Evolutionary conservation across 2,113 vertebrate genomes (phyloP), one percentile per base, ranked within the genome.

Genomic region (Cryptotis parvus): DNA sequence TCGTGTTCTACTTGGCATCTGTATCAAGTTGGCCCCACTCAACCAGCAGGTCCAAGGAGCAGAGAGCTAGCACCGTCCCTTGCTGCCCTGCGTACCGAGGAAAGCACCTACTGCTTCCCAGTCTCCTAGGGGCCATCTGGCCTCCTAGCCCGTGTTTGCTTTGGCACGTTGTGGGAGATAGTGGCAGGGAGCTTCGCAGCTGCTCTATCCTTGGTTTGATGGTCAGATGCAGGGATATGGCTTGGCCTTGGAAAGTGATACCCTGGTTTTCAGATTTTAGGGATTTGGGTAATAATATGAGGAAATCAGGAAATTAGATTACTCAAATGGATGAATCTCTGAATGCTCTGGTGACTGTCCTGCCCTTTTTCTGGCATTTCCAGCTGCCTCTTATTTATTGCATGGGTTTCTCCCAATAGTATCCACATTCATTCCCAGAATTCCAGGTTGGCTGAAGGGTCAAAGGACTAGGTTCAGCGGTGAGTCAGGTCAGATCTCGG

Each of bases 331-430:
- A 87, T 39, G 90, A 55, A 68, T 41, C 29, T 26, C 68, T 66
- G 61, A 55, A 74, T 87, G 26, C 76, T 91, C 84, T 92, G 33
- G 73, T 22, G 33, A 69, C 39, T 86, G 58, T 39, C 39, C 31
- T 63, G 2, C 58, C 65, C 87, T 31, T 65, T 61, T 35, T 4
- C 49, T 80, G 76, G 68, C 69, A 61, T 73, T 86, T 73, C 91
- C 55, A 84, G 37, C 69, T 84, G 61, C 55, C 41, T 94, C 20
- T 92, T 86, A 92, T 61, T 91, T 72, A 73, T 72, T 94, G 81
- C 41, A 20, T 87, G 92, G 84, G 72, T 94, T 95, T 90, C 49
- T 76, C 93, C 78, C 81, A 91, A 92, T 55, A 81, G 49, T 41
- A 96, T n/a, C 58, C 73, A 26, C 24, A 58, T 15, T 78, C 33